Evolutionary conservation across 1,140 invertebrate species (phyloP).

Genomic region (Papilio helenus): DNA sequence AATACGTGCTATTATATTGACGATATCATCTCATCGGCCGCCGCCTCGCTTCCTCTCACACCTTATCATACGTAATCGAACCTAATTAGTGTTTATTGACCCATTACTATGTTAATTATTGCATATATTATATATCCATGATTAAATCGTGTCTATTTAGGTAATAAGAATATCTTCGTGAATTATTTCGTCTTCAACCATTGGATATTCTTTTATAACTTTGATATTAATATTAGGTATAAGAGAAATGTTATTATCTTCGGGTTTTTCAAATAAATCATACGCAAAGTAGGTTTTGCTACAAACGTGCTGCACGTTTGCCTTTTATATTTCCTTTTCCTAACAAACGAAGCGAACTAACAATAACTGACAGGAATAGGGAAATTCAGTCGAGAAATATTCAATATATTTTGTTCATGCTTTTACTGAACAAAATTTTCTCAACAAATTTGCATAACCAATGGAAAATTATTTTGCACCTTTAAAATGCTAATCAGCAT

Average conservation of each 20-base stretch:
- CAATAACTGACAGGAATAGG: constrained; percentile 6
- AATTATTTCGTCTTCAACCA: not conserved
- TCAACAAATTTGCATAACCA: constrained; percentile 15
- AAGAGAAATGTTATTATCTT: not conserved
- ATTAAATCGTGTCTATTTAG: not conserved
- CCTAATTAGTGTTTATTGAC: constrained; percentile 28
- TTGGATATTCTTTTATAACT: not conserved
- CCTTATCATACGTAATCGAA: constrained; percentile 1
- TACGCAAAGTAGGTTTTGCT: not conserved
- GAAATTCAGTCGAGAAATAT: not conserved
- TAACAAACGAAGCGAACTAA: constrained; percentile 10
- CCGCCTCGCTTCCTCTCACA: not conserved
- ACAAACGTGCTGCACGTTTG: not conserved
- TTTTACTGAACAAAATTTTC: not conserved
- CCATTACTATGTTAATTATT: not conserved
- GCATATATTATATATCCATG: not conserved
- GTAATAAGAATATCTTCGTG: not conserved
- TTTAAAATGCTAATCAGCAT: not conserved
- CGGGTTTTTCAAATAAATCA: not conserved
- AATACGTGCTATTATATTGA: not conserved
- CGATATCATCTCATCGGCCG: not conserved
- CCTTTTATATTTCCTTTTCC: not conserved
- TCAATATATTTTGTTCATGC: not conserved
- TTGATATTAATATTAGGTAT: not conserved
- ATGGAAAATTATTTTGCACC: not conserved